Evolutionary conservation across 53 echinoderm and acorn worm genomes (phyloP).

Genomic region (Echinarachnius parma): DNA sequence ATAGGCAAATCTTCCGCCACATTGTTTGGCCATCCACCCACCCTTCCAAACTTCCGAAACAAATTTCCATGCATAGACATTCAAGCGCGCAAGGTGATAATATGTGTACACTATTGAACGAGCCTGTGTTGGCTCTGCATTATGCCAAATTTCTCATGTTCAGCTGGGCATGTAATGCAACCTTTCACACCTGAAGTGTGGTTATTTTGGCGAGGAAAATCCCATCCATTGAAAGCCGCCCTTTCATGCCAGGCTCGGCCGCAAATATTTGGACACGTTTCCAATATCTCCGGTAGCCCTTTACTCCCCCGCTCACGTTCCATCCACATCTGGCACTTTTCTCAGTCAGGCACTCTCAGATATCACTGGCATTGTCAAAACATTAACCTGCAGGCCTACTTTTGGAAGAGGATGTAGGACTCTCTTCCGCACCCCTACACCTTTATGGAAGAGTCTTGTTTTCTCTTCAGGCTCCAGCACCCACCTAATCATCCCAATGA

Average conservation of each 20-base stretch:
- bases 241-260: slow-evolving; percentile 36
- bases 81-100: slow-evolving; percentile 13
- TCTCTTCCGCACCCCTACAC: neutral
- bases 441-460: neutral
- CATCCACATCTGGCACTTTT: neutral
- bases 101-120: slow-evolving; percentile 7
- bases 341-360: too few relatives aligned
- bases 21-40: slow-evolving; percentile 35
- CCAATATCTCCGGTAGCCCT: slow-evolving; percentile 37
- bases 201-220: slow-evolving; percentile 41
- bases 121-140: neutral
- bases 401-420: too few relatives aligned
- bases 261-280: slow-evolving; percentile 55
- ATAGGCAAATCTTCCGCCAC: slow-evolving; percentile 16
- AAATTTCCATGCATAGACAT: slow-evolving; percentile 7
- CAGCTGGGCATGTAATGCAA: slow-evolving; percentile 32
- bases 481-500: neutral
- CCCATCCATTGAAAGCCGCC: slow-evolving; percentile 45
- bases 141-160: slow-evolving; percentile 25
- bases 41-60: slow-evolving; percentile 16
- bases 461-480: neutral
- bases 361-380: too few relatives aligned
- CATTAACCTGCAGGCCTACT: too few relatives aligned
- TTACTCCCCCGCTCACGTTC: neutral
- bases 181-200: slow-evolving; percentile 51